phyloP scores from a whole-genome alignment of 2,797 vertebrate species.

The Limnodromus scolopaceus region DNA sequence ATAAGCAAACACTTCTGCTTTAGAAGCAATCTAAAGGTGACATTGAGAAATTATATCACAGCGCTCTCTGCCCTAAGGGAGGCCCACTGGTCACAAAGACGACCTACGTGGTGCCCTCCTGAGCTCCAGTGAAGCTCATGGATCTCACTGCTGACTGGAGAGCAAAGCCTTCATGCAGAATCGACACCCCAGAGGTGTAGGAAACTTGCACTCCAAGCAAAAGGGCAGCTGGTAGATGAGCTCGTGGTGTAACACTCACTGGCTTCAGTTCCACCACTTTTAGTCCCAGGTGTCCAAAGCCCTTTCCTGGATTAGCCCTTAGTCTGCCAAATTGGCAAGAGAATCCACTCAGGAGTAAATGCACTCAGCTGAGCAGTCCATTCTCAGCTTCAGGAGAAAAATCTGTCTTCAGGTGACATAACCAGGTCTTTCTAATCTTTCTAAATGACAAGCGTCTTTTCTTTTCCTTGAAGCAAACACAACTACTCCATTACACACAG shows the following conservation, averaged over 20 bases:
- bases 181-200: background rate
- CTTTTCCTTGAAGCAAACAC: background rate
- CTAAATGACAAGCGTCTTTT: background rate
- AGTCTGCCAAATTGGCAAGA: background rate
- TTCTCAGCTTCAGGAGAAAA: background rate
- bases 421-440: background rate
- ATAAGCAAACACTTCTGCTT: background rate
- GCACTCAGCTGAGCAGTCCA: background rate
- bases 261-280: background rate
- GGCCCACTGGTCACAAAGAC: background rate
- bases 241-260: background rate
- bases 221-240: background rate
- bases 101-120: background rate
- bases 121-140: background rate
- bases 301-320: background rate
- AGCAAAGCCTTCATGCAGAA: background rate
- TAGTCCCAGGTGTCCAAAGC: background rate
- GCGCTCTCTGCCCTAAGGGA: background rate
- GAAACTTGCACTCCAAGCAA: background rate
- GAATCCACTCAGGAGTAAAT: background rate
- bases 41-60: background rate
- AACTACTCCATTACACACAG: background rate
- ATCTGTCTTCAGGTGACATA: background rate
- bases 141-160: background rate
- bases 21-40: background rate